Percentiles rank a stretch among this genome's conserved stretches.
phyloP scores from a whole-genome alignment of 1,140 invertebrate genomes.

The Hestina assimilis region DNA sequence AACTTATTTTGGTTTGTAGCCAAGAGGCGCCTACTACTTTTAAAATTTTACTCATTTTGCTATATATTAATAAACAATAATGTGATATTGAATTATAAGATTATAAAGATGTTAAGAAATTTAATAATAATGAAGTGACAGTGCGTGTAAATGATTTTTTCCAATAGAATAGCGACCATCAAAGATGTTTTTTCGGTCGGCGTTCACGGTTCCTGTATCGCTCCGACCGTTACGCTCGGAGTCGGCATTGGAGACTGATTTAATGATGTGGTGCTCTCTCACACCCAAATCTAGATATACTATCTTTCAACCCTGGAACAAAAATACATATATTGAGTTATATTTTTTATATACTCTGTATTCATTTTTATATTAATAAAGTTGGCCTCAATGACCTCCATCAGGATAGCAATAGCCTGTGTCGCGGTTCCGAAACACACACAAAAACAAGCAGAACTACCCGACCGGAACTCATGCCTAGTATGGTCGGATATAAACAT shows the following conservation, averaged over 20 bases:
- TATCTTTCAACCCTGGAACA: conserved; percentile 66
- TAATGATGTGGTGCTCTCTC: conserved; percentile 37
- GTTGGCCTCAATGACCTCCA: background rate
- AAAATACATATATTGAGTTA: conserved; percentile 25
- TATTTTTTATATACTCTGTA: background rate
- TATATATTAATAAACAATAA: conserved; percentile 30
- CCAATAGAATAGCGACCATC: conserved; percentile 66
- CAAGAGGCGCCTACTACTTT: conserved; percentile 89
- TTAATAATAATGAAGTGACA: conserved; percentile 79
- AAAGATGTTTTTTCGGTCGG: conserved; percentile 45
- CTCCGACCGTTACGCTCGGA: conserved; percentile 39
- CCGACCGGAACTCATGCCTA: too few relatives aligned
- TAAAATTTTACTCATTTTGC: conserved; percentile 79
- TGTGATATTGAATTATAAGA: conserved; percentile 64
- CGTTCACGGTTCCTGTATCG: conserved; percentile 43
- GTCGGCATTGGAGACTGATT: conserved; percentile 49
- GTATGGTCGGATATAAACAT: too few relatives aligned
- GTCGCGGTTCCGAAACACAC: too few relatives aligned
- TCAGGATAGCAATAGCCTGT: too few relatives aligned
- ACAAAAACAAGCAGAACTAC: too few relatives aligned
- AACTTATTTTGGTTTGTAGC: conserved; percentile 86
- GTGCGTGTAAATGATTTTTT: conserved; percentile 69
- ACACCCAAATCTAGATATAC: conserved; percentile 43
- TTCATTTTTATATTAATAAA: background rate
- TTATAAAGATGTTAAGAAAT: conserved; percentile 75